These are phyloP conservation scores for Champsocephalus esox DNA, from an alignment of 2,797 vertebrate genomes.

Conservation along the genomic window DNA sequence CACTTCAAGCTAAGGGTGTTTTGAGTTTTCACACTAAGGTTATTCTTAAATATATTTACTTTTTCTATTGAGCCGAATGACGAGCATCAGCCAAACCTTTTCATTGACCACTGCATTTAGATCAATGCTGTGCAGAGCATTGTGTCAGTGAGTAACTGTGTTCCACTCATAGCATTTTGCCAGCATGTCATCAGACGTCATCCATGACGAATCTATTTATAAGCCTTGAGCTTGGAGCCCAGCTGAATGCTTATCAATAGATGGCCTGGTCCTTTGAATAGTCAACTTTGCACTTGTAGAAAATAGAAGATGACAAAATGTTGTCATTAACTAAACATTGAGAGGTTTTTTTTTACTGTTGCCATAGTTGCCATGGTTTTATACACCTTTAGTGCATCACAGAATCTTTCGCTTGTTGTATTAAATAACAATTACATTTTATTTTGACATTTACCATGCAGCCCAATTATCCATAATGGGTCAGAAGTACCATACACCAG, in stretches of 20 bases:
- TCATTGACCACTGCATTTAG: conserved; percentile 32
- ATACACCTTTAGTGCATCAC: not conserved
- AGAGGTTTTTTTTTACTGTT: not conserved
- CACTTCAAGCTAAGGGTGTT: conserved; percentile 6
- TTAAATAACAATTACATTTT: not conserved
- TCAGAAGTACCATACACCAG: not conserved
- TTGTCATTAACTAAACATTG: not conserved
- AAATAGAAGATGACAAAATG: conserved; percentile 7
- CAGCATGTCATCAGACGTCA: conserved; percentile 3
- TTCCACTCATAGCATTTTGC: conserved; percentile 28
- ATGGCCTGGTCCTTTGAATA: not conserved
- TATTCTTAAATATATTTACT: not conserved
- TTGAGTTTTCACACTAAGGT: not conserved
- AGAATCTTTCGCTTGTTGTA: not conserved
- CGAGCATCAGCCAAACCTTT: conserved; percentile 36
- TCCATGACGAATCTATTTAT: not conserved
- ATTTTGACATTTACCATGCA: not conserved
- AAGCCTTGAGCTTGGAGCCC: conserved; percentile 10
- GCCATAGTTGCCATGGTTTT: not conserved
- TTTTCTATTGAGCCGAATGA: conserved; percentile 60
- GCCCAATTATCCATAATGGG: not conserved
- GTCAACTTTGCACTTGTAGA: conserved; percentile 8
- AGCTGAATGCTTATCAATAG: not conserved
- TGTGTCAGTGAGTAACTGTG: not conserved
- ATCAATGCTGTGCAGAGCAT: conserved; percentile 50